Evolutionary conservation across 2,888 invertebrate genomes (phyloP).

Genomic region (Tiliacea aurago): DNA sequence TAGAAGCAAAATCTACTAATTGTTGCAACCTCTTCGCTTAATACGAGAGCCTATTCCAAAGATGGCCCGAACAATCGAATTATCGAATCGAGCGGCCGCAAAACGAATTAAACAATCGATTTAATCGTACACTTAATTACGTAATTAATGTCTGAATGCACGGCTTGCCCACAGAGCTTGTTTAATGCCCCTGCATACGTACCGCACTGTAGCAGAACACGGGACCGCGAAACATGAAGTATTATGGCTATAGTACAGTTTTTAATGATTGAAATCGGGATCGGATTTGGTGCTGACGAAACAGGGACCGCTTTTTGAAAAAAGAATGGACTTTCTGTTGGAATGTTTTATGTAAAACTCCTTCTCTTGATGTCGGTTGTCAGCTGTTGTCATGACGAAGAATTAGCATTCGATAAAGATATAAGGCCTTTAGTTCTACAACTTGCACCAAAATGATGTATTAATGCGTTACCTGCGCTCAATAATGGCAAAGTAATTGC

Average conservation of each 20-base stretch:
- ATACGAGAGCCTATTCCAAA: constrained; percentile 48
- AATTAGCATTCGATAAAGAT: background rate
- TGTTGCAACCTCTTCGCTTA: constrained; percentile 47
- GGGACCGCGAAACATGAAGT: constrained; percentile 63
- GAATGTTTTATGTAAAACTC: constrained; percentile 19
- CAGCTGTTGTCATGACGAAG: background rate
- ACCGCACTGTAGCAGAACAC: constrained; percentile 61
- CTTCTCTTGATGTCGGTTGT: background rate
- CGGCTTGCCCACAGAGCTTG: constrained; percentile 63
- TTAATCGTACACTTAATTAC: constrained; percentile 85
- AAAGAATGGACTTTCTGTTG: constrained; percentile 18
- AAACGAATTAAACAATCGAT: constrained; percentile 85
- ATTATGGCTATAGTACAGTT: constrained; percentile 59
- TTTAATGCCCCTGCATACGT: constrained; percentile 69
- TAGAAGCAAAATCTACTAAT: constrained; percentile 53
- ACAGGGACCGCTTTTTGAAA: constrained; percentile 38
- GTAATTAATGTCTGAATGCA: constrained; percentile 81
- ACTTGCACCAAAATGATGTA: too few species aligned
- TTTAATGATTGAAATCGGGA: constrained; percentile 61
- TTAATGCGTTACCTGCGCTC: too few species aligned
- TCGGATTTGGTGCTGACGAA: constrained; percentile 34
- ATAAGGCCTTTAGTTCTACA: background rate
- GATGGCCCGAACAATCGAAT: constrained; percentile 69
- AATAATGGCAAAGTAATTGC: too few species aligned
- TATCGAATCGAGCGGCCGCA: constrained; percentile 73